Evolutionary conservation across 2,888 invertebrate species (phyloP).

Genomic region (Eristalis pertinax): DNA sequence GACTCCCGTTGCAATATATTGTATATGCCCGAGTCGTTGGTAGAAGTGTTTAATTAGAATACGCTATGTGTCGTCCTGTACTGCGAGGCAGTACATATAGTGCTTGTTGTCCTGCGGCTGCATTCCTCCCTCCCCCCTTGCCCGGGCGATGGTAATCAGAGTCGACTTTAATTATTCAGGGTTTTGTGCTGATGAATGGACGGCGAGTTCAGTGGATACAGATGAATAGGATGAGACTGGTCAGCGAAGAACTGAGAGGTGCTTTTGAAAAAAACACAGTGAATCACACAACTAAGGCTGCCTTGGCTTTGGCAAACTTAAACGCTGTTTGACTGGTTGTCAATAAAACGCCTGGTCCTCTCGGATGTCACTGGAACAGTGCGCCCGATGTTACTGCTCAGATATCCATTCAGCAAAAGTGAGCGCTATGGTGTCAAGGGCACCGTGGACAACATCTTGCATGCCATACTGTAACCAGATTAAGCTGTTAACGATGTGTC

Average conservation of each 20-base stretch:
- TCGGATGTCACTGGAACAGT: too few relatives aligned
- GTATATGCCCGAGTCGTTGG: constrained; percentile 11
- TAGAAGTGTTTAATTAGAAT: constrained; percentile 71
- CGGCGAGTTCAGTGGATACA: constrained; percentile 54
- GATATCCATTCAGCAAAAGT: too few relatives aligned
- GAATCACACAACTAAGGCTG: background rate
- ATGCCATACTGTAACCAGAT: constrained; percentile 23
- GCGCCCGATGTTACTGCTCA: too few relatives aligned
- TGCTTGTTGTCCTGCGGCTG: constrained; percentile 39
- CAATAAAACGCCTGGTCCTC: background rate
- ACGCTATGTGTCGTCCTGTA: constrained; percentile 18
- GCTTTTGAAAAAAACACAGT: constrained; percentile 28
- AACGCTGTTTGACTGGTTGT: background rate
- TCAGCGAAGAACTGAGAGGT: constrained; percentile 11
- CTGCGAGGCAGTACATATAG: background rate
- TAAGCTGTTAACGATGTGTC: constrained; percentile 31
- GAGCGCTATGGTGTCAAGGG: too few relatives aligned
- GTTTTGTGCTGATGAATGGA: constrained; percentile 80
- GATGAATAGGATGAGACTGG: constrained; percentile 42
- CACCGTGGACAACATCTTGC: background rate
- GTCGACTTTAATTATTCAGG: constrained; percentile 81
- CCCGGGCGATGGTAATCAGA: constrained; percentile 80
- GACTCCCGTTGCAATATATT: constrained; percentile 64
- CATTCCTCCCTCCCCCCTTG: background rate
- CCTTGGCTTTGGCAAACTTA: background rate